These are phyloP conservation scores for Tetragonisca angustula DNA, from an alignment of 2,888 invertebrate species.

Conservation along the genomic window DNA sequence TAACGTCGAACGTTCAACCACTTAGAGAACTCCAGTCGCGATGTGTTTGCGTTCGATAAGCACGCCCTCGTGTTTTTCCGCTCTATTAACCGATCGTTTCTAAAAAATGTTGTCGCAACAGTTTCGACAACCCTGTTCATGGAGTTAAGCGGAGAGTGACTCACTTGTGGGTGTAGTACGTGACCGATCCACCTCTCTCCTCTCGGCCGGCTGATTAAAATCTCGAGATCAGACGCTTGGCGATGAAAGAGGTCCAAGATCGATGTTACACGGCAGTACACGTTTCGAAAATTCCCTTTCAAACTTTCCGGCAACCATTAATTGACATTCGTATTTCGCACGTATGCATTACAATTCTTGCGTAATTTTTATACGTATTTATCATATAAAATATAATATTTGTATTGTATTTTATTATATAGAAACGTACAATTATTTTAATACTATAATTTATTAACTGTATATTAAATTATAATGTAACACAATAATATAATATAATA, in stretches of 20 bases:
- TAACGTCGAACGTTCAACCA: neutral
- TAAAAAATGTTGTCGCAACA: conserved; percentile 42
- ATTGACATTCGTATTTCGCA: neutral
- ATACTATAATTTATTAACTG: neutral
- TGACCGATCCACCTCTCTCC: conserved; percentile 26
- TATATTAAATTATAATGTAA: too few relatives aligned
- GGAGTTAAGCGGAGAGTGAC: conserved; percentile 26
- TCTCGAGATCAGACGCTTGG: conserved; percentile 26
- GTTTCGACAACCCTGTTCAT: conserved; percentile 28
- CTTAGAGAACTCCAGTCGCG: neutral
- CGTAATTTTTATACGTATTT: too few relatives aligned
- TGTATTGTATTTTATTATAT: too few relatives aligned
- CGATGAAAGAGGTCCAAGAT: conserved; percentile 11
- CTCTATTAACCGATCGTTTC: conserved; percentile 23
- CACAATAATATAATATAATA: too few relatives aligned
- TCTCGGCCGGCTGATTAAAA: conserved; percentile 28
- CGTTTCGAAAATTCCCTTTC: neutral
- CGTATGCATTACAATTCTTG: neutral
- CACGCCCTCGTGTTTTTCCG: conserved; percentile 19
- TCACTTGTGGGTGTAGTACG: conserved; percentile 21
- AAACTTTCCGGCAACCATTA: too few relatives aligned
- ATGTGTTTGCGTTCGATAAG: conserved; percentile 23
- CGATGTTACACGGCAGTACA: neutral
- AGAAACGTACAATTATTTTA: neutral
- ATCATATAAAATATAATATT: too few relatives aligned